Evolutionary conservation across 2,113 vertebrate genomes (phyloP), one percentile per base, ranked within the genome.

Genomic region (Pomatorhinus ruficollis): DNA sequence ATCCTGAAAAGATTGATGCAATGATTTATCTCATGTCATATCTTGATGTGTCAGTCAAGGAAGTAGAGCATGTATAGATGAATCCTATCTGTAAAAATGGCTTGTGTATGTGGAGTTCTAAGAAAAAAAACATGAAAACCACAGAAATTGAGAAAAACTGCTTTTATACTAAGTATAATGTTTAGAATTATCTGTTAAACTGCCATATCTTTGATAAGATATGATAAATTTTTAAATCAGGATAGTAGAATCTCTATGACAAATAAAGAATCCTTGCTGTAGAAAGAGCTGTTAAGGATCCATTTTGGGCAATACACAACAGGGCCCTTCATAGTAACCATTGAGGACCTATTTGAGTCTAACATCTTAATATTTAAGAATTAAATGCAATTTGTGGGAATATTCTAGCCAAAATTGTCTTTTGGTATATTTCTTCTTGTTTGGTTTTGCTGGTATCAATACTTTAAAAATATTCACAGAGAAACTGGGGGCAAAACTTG

Each of bases 301-400:
- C 4, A 31, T 72, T 83, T 83, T 86, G 33, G 45, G 11, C 11
- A 50, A 59, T 42, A 24, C 2, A 49, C 2, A 31, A 65, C 10
- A 77, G 11, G 6, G 52, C 10, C 28, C 15, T 24, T 77, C 25
- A 19, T 12, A n/a, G 6, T n/a, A 39, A 39, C 0, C 0, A 76
- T 15, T 44, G 33, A 87, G 19, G 7, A 3, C 17, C 5, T 47
- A 24, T 27, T 30, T 17, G 35, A 65, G 6, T 54, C 37, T 57
- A 61, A 37, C 4, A 44, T 25, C 20, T 53, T 70, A 33, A 59
- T 37, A 25, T 60, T 60, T 60, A 25, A 60, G 23, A 37, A 37
- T 60, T 54, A 63, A 50, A 24, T 50, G 1, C 37, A 79, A 12
- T 9, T 65, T 45, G 3, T 66, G 6, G 15, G 13, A 44, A 82